Base-by-base conservation (phyloP, 2,888 invertebrate genomes). In the Brachypterus glaber region DNA sequence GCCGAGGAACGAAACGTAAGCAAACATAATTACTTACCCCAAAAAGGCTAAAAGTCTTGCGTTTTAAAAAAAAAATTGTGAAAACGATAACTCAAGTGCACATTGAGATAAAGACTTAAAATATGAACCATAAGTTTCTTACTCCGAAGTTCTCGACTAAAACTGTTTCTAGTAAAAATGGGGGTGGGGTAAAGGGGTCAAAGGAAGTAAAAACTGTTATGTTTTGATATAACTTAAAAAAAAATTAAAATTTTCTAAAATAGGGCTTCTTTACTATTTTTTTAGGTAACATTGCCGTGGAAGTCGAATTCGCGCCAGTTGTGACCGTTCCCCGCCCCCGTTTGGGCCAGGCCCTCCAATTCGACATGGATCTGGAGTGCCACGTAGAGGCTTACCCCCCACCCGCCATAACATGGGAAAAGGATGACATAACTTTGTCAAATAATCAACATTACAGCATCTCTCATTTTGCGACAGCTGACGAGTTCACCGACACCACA, bases 341-440 rank as follows among this genome's bases (percentile, higher is more conserved):
- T 14, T 67, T 90, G 18, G 89, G 89, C 8, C 79, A 88, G 72
- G 92, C 92, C 0, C 67, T 92, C 7, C 91, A 91, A 60, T 92
- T 90, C 57, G 90, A 93, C 53, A 91, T 92, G 82, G 89, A 92
- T 55, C 63, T 95, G 45, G 92, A 93, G 57, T 95, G 95, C 56
- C 91, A 91, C 62, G 85, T 92, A 9, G 90, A 90, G 60, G 93
- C 93, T 0, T 92, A 91, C 64, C 95, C 95, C 0, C 89, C 89
- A 2, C 93, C 95, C 0, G 88, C 87, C 1, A 89, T 95, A 46
- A 75, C 79, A 1, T 95, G 95, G 95, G 69, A 86, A 3, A 92
- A 92, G 61, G 89, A 89, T 35, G 83, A 81, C 31, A 70, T 80
- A 1, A 79, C 81, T 42, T 63, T 92, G 2, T 81, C 86, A 1